Percentiles rank a stretch among this genome's conserved stretches.
Evolutionary conservation across 2,113 vertebrate genomes (phyloP).

Genomic region (Puntigrus tetrazona): DNA sequence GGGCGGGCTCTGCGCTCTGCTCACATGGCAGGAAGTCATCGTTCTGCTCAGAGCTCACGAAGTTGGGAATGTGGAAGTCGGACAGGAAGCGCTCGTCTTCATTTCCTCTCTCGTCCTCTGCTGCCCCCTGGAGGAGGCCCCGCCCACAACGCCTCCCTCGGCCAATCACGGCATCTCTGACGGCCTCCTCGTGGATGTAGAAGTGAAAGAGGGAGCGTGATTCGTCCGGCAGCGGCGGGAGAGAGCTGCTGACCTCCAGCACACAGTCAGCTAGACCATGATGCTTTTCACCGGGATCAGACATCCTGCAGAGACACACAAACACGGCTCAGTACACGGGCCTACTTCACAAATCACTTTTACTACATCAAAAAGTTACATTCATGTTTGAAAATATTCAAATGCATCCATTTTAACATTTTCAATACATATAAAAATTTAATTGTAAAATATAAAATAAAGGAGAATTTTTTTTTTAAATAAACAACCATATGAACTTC

Average conservation of each 20-base stretch:
- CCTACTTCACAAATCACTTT: too few relatives aligned
- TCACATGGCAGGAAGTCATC: constrained; percentile 81
- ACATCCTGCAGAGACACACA: neutral
- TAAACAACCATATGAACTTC: too few relatives aligned
- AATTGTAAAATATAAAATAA: too few relatives aligned
- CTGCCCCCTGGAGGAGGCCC: neutral
- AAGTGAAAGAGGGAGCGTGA: constrained; percentile 82
- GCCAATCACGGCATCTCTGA: neutral
- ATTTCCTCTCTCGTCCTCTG: constrained; percentile 49
- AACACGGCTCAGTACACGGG: neutral
- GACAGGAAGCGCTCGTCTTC: constrained; percentile 71
- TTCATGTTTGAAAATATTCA: too few relatives aligned
- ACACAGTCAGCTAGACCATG: constrained; percentile 62
- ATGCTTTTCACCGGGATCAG: neutral
- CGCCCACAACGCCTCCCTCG: neutral
- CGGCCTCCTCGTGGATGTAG: constrained; percentile 76
- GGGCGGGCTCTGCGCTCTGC: constrained; percentile 45
- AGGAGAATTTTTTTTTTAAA: too few relatives aligned
- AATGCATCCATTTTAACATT: too few relatives aligned
- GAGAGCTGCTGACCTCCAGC: constrained; percentile 75
- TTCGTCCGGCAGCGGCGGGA: constrained; percentile 73
- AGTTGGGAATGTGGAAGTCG: constrained; percentile 84
- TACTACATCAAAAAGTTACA: too few relatives aligned
- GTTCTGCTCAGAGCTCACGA: constrained; percentile 81
- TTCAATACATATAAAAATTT: too few relatives aligned